Percentiles rank a stretch among this genome's conserved stretches.
Evolutionary conservation across 2,113 vertebrate genomes (phyloP).

Genomic region (Centrocercus urophasianus): DNA sequence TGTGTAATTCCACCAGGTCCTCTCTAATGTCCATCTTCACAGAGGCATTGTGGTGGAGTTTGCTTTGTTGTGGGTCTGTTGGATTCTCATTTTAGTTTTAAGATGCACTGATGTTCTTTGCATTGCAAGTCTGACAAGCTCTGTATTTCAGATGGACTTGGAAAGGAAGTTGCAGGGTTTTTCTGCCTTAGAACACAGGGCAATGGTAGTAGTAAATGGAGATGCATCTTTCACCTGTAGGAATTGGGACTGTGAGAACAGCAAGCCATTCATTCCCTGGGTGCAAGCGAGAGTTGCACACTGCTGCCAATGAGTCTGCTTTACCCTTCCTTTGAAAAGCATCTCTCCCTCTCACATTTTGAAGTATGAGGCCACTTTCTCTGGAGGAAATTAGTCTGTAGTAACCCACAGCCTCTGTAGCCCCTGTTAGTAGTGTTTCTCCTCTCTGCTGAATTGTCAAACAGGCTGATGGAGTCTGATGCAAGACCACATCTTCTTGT

Average conservation of each 20-base stretch:
- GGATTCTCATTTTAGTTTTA: not conserved
- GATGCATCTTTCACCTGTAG: not conserved
- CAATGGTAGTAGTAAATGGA: not conserved
- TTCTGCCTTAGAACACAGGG: not conserved
- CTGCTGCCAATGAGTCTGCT: not conserved
- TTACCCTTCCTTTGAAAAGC: not conserved
- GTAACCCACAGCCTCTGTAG: not conserved
- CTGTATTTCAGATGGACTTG: not conserved
- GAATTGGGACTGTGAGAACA: not conserved
- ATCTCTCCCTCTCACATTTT: not conserved
- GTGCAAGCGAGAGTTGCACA: not conserved
- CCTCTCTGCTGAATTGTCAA: not conserved
- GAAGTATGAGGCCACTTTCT: not conserved
- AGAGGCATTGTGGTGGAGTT: not conserved
- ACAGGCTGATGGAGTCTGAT: not conserved
- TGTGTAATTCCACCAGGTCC: not conserved
- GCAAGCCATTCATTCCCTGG: not conserved
- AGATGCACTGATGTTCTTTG: not conserved
- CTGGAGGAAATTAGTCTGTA: not conserved
- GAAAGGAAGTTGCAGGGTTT: not conserved
- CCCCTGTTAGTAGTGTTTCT: not conserved
- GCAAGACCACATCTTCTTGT: not conserved
- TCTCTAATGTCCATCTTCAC: not conserved
- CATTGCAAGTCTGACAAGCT: not conserved
- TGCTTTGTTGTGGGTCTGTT: not conserved